phyloP scores from a whole-genome alignment of 1,140 invertebrate genomes.

The Pristionchus pacificus region DNA sequence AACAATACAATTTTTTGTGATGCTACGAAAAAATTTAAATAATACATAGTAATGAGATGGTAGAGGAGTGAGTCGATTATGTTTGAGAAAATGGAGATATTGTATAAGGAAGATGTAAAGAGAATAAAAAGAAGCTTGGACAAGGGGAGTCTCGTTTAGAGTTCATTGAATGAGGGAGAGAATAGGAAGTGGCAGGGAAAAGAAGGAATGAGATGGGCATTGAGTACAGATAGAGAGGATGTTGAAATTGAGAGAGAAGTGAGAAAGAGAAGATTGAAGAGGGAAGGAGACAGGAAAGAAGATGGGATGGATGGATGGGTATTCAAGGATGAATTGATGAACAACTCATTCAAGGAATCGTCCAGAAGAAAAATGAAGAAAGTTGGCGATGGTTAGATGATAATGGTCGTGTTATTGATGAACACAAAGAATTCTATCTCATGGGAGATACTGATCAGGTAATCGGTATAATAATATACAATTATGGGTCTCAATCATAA shows the following conservation, averaged over 20 bases:
- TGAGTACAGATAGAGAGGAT: neutral
- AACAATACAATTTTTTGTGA: too few relatives aligned
- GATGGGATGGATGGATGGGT: too few relatives aligned
- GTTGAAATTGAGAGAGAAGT: too few relatives aligned
- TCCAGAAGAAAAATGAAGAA: constrained; percentile 36
- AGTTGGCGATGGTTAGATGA: constrained; percentile 37
- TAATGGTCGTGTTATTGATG: constrained; percentile 26
- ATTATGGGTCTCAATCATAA: neutral
- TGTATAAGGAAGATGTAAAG: too few relatives aligned
- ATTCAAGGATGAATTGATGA: too few relatives aligned
- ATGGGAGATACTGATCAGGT: constrained; percentile 17
- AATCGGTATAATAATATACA: too few relatives aligned
- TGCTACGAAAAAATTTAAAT: too few relatives aligned
- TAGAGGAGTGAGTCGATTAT: neutral
- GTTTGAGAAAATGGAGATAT: too few relatives aligned
- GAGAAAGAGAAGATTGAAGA: neutral
- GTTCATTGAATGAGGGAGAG: neutral
- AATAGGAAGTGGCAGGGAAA: neutral
- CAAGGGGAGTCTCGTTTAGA: neutral
- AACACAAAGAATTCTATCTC: constrained; percentile 25
- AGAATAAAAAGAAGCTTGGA: too few relatives aligned
- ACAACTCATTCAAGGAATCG: constrained; percentile 27
- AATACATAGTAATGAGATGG: neutral
- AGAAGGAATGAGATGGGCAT: neutral
- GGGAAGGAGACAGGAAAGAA: too few relatives aligned